phyloP scores from a whole-genome alignment of 2,113 vertebrate genomes.

The Mungos mungo region DNA sequence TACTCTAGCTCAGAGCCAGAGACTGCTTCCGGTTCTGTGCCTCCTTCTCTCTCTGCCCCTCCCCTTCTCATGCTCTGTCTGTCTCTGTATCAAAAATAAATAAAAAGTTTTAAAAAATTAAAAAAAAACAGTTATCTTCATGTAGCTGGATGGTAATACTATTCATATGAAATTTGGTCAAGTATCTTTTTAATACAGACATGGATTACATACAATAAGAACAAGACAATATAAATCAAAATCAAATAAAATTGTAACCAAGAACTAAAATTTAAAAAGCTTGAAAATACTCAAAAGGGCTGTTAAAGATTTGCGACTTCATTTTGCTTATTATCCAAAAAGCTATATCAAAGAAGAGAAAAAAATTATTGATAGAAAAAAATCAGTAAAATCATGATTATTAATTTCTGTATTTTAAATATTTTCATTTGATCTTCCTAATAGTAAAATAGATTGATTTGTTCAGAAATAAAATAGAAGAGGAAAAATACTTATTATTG shows the following conservation, averaged over 20 bases:
- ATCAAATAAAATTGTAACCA: slow-evolving; percentile 64
- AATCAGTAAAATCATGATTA: not conserved
- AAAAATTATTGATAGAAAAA: not conserved
- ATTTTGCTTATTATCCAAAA: slow-evolving; percentile 53
- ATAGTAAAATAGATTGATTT: not conserved
- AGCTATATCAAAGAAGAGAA: slow-evolving; percentile 60
- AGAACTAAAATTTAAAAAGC: slow-evolving; percentile 43
- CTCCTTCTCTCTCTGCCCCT: too few species aligned
- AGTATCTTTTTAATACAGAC: slow-evolving; percentile 76
- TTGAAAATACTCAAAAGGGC: slow-evolving; percentile 70
- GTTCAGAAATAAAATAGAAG: not conserved
- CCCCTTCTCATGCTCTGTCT: too few species aligned
- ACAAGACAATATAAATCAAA: slow-evolving; percentile 73
- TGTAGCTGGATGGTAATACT: slow-evolving; percentile 47
- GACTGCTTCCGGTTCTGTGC: too few species aligned
- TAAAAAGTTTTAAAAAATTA: too few species aligned
- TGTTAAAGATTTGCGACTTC: slow-evolving; percentile 56
- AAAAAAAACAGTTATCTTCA: slow-evolving; percentile 46
- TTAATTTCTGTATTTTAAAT: not conserved
- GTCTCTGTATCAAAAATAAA: too few species aligned
- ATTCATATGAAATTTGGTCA: slow-evolving; percentile 75
- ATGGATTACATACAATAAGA: slow-evolving; percentile 72
- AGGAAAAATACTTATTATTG: not conserved
- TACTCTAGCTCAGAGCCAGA: too few species aligned
- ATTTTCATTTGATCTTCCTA: not conserved